These are phyloP conservation scores for Heterotilapia buettikoferi DNA, from an alignment of 2,113 vertebrate genomes.

Conservation along the genomic window DNA sequence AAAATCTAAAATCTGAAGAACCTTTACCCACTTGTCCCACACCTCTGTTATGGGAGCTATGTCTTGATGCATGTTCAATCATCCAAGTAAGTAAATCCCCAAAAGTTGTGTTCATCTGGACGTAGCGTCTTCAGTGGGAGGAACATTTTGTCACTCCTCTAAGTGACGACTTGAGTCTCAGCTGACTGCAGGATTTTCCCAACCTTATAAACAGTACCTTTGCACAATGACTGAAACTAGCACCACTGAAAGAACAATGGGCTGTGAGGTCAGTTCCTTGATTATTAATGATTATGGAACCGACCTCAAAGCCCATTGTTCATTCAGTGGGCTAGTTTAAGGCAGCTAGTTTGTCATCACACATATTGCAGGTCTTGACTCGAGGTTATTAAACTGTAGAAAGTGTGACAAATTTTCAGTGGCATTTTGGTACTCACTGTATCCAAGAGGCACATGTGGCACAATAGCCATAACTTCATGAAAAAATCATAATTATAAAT, in stretches of 20 bases:
- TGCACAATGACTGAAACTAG: not conserved
- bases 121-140: not conserved
- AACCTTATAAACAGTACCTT: not conserved
- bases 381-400: not conserved
- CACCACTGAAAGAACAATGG: not conserved
- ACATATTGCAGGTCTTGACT: not conserved
- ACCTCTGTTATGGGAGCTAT: not conserved
- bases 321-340: fast-evolving
- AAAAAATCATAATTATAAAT: not conserved
- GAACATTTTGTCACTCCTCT: not conserved
- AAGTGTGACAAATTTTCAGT: not conserved
- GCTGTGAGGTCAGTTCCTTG: not conserved
- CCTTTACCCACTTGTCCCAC: not conserved
- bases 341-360: not conserved
- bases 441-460: fast-evolving
- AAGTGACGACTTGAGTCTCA: not conserved
- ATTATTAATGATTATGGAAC: not conserved
- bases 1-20: not conserved
- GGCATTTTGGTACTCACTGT: not conserved
- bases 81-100: not conserved
- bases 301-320: fast-evolving
- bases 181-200: not conserved
- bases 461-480: not conserved
- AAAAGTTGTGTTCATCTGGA: not conserved
- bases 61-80: not conserved